These are phyloP conservation scores for Oceanites oceanicus DNA, from an alignment of 2,113 vertebrate genomes.

Conservation along the genomic window DNA sequence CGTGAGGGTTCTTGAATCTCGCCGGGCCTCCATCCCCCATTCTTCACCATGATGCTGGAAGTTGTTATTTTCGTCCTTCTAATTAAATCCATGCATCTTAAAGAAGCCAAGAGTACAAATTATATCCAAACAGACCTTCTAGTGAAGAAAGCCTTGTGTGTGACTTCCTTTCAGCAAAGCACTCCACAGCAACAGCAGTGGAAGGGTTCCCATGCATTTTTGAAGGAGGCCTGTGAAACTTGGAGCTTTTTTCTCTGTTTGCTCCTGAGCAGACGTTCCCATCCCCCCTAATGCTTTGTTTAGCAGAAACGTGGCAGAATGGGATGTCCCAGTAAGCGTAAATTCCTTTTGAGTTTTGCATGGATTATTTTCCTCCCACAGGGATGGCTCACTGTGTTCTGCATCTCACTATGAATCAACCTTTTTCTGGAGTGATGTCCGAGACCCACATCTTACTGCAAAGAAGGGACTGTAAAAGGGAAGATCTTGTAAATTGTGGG, in stretches of 20 bases:
- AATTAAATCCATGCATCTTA: neutral
- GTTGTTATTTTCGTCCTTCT: neutral
- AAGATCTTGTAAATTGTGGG: neutral
- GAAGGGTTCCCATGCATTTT: neutral
- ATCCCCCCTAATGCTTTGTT: neutral
- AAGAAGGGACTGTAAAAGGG: neutral
- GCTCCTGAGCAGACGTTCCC: neutral
- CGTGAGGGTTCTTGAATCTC: neutral
- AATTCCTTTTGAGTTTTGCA: slow-evolving; percentile 31
- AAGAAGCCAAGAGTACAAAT: neutral
- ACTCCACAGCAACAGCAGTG: neutral
- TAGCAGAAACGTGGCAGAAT: neutral
- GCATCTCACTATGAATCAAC: neutral
- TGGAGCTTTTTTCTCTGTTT: neutral
- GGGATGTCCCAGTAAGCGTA: neutral
- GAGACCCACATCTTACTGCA: neutral
- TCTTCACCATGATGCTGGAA: neutral
- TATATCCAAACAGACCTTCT: neutral
- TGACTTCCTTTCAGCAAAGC: neutral
- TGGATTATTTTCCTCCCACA: neutral
- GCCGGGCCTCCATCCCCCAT: neutral
- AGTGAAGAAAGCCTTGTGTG: neutral
- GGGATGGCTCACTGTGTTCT: neutral
- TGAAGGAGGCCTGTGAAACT: neutral
- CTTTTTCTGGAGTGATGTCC: neutral